Evolutionary conservation across 2,113 vertebrate genomes (phyloP), one percentile per base, ranked within the genome.

Genomic region (Hystrix cristata): DNA sequence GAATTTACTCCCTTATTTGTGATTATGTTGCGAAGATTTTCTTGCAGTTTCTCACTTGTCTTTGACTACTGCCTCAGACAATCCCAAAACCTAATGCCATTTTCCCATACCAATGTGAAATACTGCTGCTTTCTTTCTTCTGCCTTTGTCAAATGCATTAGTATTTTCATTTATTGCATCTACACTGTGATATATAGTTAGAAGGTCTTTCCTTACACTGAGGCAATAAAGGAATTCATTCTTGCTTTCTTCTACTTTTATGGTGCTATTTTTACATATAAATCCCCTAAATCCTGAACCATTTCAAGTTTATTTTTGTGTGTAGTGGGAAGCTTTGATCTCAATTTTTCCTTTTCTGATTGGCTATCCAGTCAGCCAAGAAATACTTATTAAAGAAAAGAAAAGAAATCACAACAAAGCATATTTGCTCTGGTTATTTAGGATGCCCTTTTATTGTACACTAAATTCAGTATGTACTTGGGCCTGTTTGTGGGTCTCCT

Each of bases 1-100:
- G 60, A 31, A 1, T 23, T 57, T 13, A 59, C 2, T n/a, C 2
- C 43, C 79, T 90, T 38, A 3, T 59, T 38, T 59, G 3, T 82
- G n/a, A 25, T n/a, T 3, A 7, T 18, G 31, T 15, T 90, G 72
- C 29, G 3, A 34, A 78, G 13, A 34, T 23, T 38, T 11, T 46
- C 29, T 76, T 67, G 48, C 1, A 57, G 8, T 1, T 55, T 65
- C 7, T 48, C 57, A 65, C 43, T 65, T 65, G 87, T n/a, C n/a
- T 67, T 83, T 76, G n/a, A 71, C 15, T 12, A 1, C 7, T 3
- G 6, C 46, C 3, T 2, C 0, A 4, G 51, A 43, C 34, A 29
- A 16, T 18, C 25, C 8, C 10, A 57, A 15, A 43, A 0, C 62
- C 25, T 43, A 4, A 53, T 46, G n/a, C 34, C 71, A 48, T 23